Evolutionary conservation across 2,888 invertebrate genomes (phyloP), one percentile per base, ranked within the genome.

Genomic region (Caenorhabditis japonica): DNA sequence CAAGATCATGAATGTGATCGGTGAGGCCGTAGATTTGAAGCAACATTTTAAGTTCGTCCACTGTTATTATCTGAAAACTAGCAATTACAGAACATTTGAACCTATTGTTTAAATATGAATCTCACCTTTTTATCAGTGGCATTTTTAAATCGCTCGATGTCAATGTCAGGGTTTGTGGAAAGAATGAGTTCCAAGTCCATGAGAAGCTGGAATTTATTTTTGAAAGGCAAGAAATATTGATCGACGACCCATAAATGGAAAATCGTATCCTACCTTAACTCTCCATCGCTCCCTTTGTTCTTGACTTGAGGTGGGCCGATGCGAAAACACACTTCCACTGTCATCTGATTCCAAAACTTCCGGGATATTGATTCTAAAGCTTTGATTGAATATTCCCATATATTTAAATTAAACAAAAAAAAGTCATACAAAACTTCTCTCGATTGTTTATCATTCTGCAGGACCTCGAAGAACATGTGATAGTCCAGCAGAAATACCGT

Each of bases 21-120:
- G 68, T 36, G 10, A 72, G 34, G 4, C 71, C 71, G 53, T 77
- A 77, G 7, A 77, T 53, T 60, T 77, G 75, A 12, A 77, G 60
- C 2, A 77, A 25, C 41, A 62, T 72, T 38, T 51, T 46, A 23
- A 77, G 41, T 30, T 77, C 77, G 15, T 70, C 70, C 8, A 70
- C 55, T 7, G 49, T 34, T n/a, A 70, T 70, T 15, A 56, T 56
- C 56, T 64, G 46, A 15, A 15, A 21, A 21, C 13, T 41, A 4
- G 5, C 15, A 5, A 17, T 7, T 39, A 39, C 7, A 8, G 4
- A n/a, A 39, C 10, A 10, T 30, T 30, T 30, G 30, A n/a, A n/a
- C n/a, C n/a, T n/a, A n/a, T n/a, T n/a, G n/a, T 39, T 8, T 8
- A 39, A 13, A 15, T 17, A 56, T 23, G 17, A 21, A 15, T 19